Conservation (phyloP, 53 echinoderm and acorn worm genomes). For the Zoroaster sp. region DNA sequence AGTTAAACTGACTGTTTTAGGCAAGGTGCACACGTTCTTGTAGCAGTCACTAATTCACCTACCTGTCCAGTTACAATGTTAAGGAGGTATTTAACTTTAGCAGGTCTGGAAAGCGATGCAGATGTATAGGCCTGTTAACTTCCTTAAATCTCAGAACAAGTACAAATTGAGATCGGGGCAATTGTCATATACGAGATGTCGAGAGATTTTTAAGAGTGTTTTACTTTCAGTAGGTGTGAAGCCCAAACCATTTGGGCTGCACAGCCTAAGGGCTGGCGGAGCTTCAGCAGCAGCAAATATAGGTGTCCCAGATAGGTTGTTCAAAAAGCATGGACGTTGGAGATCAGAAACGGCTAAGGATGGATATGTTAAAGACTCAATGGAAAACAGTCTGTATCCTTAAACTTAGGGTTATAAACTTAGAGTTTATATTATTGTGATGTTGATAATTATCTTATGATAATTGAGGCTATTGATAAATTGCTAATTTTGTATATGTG, state of each 20-base stretch:
- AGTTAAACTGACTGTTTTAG: conserved; percentile 24
- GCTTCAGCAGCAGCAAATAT: background rate
- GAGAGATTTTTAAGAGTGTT: conserved; percentile 11
- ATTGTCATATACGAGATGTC: no score
- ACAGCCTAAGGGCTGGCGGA: conserved; percentile 59
- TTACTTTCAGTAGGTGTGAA: conserved; percentile 24
- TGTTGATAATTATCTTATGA: no score
- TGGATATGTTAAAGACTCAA: conserved; percentile 40
- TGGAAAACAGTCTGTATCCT: conserved; percentile 17
- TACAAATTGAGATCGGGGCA: conserved; percentile 16
- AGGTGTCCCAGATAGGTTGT: conserved; percentile 51
- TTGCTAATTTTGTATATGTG: background rate
- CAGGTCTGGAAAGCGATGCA: background rate
- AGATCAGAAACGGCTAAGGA: conserved; percentile 46
- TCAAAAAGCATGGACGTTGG: conserved; percentile 61
- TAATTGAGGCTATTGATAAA: background rate
- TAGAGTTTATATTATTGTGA: background rate
- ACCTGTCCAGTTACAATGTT: conserved; percentile 39
- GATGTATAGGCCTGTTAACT: conserved; percentile 1
- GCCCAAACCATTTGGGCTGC: conserved; percentile 30
- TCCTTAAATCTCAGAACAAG: background rate
- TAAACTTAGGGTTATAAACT: conserved; percentile 27
- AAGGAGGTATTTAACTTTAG: background rate
- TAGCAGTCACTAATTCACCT: background rate
- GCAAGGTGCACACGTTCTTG: conserved; percentile 13